Evolutionary conservation across 2,888 invertebrate genomes (phyloP).

Genomic region (Eupithecia vulgata): DNA sequence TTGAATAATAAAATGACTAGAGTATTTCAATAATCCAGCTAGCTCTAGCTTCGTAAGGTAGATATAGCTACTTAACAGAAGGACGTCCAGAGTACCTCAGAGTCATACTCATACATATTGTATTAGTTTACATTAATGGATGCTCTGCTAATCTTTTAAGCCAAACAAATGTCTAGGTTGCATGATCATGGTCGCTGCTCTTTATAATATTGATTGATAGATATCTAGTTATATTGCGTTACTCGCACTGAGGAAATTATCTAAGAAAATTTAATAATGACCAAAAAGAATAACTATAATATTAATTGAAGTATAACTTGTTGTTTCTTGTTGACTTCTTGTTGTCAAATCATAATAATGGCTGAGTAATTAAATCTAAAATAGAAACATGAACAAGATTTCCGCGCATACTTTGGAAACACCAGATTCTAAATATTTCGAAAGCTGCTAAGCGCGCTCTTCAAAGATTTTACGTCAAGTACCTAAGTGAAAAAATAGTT

Average conservation of each 20-base stretch:
- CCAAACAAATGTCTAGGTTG: neutral
- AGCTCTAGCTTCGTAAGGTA: neutral
- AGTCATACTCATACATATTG: neutral
- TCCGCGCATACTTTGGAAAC: neutral
- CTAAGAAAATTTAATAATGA: too few species aligned
- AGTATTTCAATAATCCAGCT: conserved; percentile 1
- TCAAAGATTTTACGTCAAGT: neutral
- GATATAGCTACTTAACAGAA: neutral
- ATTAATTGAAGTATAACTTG: neutral
- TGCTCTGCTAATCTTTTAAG: neutral
- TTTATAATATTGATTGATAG: neutral
- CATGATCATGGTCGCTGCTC: neutral
- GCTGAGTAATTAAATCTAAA: neutral
- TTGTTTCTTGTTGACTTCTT: too few species aligned
- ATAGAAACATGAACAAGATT: neutral
- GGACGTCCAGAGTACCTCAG: neutral
- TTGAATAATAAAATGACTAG: neutral
- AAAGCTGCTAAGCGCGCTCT: neutral
- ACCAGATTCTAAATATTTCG: neutral
- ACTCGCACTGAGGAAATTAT: too few species aligned
- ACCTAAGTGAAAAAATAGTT: neutral
- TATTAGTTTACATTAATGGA: conserved; percentile 13
- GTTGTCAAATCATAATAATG: neutral
- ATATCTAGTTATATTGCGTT: too few species aligned
- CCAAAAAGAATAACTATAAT: too few species aligned